These are phyloP conservation scores for Drosophila persimilis DNA, from an alignment of 1,140 invertebrate genomes.

Conservation along the genomic window DNA sequence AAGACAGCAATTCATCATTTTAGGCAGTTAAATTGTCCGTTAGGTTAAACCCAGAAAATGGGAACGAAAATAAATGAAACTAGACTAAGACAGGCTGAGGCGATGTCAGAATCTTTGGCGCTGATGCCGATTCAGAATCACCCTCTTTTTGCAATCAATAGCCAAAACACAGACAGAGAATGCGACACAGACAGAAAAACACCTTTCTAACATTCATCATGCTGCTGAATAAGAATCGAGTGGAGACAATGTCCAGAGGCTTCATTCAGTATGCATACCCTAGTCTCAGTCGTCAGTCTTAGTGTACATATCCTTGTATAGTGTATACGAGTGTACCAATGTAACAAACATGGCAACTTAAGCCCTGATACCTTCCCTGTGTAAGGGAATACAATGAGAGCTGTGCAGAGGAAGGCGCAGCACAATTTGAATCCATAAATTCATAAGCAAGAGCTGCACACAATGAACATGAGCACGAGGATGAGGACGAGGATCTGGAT, in stretches of 20 bases:
- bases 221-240: background rate
- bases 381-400: conserved; percentile 3
- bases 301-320: too few relatives aligned
- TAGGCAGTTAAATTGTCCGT: conserved; percentile 8
- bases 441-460: conserved; percentile 46
- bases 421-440: conserved; percentile 64
- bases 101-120: conserved; percentile 1
- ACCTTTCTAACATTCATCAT: conserved; percentile 5
- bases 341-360: too few relatives aligned
- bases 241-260: conserved; percentile 6
- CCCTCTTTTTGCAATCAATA: conserved; percentile 45
- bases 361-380: too few relatives aligned
- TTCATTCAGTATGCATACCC: too few relatives aligned
- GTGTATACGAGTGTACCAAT: too few relatives aligned
- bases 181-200: background rate
- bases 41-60: background rate
- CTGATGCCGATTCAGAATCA: conserved; percentile 1
- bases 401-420: conserved; percentile 8
- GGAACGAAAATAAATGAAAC: conserved; percentile 16
- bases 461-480: conserved; percentile 33
- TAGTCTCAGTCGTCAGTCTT: too few relatives aligned
- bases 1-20: conserved; percentile 32
- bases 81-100: conserved; percentile 2
- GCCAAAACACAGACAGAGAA: conserved; percentile 4
- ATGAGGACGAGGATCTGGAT: conserved; percentile 17